Percentiles rank a stretch among this genome's conserved stretches.
Evolutionary conservation across 2,113 vertebrate species (phyloP).

Genomic region (Rhea pennata): DNA sequence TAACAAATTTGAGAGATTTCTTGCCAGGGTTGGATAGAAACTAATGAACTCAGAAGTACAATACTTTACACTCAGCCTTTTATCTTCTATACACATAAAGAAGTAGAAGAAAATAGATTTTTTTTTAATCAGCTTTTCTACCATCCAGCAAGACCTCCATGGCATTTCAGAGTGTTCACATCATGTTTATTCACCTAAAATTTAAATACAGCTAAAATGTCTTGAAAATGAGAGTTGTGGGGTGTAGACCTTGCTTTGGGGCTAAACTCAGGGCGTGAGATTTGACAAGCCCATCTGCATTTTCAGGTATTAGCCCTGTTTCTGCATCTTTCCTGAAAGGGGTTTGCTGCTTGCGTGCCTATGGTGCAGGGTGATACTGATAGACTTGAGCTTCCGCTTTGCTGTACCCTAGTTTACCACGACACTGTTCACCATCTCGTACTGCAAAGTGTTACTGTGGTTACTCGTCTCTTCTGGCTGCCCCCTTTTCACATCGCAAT

Average conservation of each 20-base stretch:
- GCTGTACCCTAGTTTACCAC: neutral
- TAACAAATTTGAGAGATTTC: constrained; percentile 28
- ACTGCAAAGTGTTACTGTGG: neutral
- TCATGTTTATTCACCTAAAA: neutral
- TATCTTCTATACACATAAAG: neutral
- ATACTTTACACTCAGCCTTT: neutral
- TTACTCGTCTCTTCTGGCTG: neutral
- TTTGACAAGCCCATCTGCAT: neutral
- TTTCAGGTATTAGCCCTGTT: neutral
- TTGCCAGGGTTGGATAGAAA: neutral
- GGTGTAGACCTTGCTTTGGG: neutral
- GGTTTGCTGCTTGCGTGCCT: neutral
- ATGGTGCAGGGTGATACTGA: neutral
- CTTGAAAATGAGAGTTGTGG: neutral
- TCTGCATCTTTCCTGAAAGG: neutral
- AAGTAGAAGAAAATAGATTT: neutral
- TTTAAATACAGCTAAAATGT: neutral
- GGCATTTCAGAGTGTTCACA: neutral
- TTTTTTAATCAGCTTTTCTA: constrained; percentile 20
- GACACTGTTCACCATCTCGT: neutral
- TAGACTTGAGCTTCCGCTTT: neutral
- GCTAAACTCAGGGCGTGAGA: neutral
- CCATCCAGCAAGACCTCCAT: neutral
- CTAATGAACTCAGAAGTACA: constrained; percentile 37
- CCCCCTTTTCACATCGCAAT: neutral